Percentiles rank a stretch among this genome's conserved stretches.
These are phyloP conservation scores for Crax fasciolata DNA, from an alignment of 2,797 vertebrate species.

Conservation along the genomic window DNA sequence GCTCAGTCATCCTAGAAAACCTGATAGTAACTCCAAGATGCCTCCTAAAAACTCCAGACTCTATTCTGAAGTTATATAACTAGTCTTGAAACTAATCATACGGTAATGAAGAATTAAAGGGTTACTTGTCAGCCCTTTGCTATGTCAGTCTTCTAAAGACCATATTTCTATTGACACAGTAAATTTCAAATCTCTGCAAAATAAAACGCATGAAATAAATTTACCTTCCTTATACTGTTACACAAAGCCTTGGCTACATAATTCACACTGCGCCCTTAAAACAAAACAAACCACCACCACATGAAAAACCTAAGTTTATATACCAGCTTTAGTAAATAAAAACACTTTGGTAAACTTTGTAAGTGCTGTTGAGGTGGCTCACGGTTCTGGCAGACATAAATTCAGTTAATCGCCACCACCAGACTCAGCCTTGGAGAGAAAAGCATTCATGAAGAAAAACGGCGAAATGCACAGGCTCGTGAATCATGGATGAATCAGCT, in stretches of 20 bases:
- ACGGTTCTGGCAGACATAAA: constrained; percentile 22
- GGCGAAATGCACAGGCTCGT: constrained; percentile 45
- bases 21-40: neutral
- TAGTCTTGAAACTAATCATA: neutral
- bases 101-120: neutral
- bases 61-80: neutral
- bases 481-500: constrained; percentile 66
- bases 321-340: neutral
- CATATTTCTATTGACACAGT: neutral
- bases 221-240: neutral
- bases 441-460: constrained; percentile 60
- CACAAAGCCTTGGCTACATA: neutral
- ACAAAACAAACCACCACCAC: neutral
- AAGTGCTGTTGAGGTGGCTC: neutral
- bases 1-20: neutral
- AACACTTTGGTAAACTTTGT: neutral
- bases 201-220: neutral
- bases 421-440: constrained; percentile 17
- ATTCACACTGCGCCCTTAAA: neutral
- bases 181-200: neutral
- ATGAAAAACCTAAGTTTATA: neutral
- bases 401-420: constrained; percentile 13
- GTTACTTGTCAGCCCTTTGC: neutral
- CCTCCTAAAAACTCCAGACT: neutral
- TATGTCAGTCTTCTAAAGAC: neutral